These are phyloP conservation scores for Sclerodermus sp. DNA, from an alignment of 2,888 invertebrate species.

Conservation along the genomic window DNA sequence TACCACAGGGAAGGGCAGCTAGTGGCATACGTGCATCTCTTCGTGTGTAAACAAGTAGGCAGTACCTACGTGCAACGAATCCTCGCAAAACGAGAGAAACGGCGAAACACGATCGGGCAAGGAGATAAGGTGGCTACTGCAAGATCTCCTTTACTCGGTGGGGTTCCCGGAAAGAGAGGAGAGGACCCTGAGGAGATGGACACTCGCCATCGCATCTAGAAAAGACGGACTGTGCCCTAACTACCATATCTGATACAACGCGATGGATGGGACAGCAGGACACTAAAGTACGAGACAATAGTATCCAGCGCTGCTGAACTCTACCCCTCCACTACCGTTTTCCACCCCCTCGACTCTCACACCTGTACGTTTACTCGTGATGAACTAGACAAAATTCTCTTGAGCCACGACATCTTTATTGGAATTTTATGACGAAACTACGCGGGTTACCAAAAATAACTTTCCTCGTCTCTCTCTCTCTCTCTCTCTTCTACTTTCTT, in stretches of 20 bases:
- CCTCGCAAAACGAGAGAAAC: slow-evolving; percentile 38
- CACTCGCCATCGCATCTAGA: slow-evolving; percentile 44
- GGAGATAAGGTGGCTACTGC: slow-evolving; percentile 44
- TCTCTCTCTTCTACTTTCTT: no score
- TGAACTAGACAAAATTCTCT: no score
- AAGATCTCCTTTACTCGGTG: slow-evolving; percentile 35
- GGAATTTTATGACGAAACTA: no score
- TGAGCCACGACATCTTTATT: no score
- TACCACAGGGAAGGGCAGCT: not conserved
- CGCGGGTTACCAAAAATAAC: no score
- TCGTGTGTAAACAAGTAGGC: slow-evolving; percentile 22
- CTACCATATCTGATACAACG: slow-evolving; percentile 42
- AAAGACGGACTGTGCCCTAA: slow-evolving; percentile 37
- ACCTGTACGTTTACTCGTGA: slow-evolving; percentile 1
- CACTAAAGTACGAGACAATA: slow-evolving; percentile 42
- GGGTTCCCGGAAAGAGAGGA: slow-evolving; percentile 46
- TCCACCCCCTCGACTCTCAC: slow-evolving; percentile 7
- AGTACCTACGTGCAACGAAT: slow-evolving; percentile 32
- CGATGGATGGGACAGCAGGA: slow-evolving; percentile 38
- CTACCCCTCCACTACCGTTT: slow-evolving; percentile 9
- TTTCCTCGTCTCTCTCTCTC: no score
- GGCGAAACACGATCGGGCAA: slow-evolving; percentile 42
- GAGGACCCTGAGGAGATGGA: slow-evolving; percentile 26
- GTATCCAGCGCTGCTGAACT: slow-evolving; percentile 28
- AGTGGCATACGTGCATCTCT: not conserved